Evolutionary conservation across 2,113 vertebrate genomes (phyloP).

Genomic region (Limanda limanda): DNA sequence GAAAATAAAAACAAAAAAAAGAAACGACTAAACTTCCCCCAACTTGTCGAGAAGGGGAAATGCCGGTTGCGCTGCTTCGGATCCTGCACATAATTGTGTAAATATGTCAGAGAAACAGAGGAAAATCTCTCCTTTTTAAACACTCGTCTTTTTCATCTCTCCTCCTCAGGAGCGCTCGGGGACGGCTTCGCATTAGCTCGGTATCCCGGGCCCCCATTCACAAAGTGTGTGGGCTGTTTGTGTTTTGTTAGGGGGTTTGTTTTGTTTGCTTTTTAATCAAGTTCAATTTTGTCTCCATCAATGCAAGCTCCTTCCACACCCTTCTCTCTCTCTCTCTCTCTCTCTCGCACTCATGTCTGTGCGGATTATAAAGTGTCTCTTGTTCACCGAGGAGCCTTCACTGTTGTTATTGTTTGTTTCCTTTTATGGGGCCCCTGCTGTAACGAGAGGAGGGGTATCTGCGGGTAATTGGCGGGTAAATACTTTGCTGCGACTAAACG

Average conservation of each 20-base stretch:
- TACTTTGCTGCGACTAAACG: constrained; percentile 77
- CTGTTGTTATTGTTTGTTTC: constrained; percentile 73
- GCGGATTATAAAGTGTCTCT: constrained; percentile 66
- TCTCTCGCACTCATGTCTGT: constrained; percentile 52
- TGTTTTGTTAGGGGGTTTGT: constrained; percentile 71
- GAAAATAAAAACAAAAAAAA: background rate
- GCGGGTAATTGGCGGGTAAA: constrained; percentile 82
- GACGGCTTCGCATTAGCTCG: constrained; percentile 67
- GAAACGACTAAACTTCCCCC: constrained; percentile 56
- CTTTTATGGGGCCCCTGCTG: constrained; percentile 58
- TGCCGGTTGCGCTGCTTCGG: constrained; percentile 56
- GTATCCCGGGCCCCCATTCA: constrained; percentile 62
- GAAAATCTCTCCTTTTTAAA: constrained; percentile 73
- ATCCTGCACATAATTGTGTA: constrained; percentile 77
- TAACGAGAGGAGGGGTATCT: constrained; percentile 74
- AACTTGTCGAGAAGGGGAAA: constrained; percentile 60
- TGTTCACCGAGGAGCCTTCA: constrained; percentile 62
- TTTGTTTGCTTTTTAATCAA: constrained; percentile 81
- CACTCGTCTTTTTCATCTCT: constrained; percentile 71
- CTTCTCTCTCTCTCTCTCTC: constrained; percentile 25
- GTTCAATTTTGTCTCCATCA: constrained; percentile 66
- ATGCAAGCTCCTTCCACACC: constrained; percentile 33
- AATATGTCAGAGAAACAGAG: constrained; percentile 81
- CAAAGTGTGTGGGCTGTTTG: constrained; percentile 65
- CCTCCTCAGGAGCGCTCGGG: constrained; percentile 56